Evolutionary conservation across 2,888 invertebrate genomes (phyloP), one percentile per base, ranked within the genome.

Genomic region (Apoderus coryli): DNA sequence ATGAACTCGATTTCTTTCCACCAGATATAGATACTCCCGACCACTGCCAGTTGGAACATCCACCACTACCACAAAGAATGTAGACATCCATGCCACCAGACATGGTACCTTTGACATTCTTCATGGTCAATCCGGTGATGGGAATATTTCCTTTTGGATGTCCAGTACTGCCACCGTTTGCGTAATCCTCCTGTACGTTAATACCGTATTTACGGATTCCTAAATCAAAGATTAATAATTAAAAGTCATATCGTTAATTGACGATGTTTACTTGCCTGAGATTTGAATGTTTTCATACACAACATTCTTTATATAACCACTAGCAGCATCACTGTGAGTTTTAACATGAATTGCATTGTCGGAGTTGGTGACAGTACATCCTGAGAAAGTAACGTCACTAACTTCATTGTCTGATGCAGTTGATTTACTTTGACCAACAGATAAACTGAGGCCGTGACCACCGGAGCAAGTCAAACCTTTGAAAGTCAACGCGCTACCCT

Each of bases 161-260:
- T 14, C 42, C 44, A 19, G 22, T 41, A 9, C 36, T 29, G 5
- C 22, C 14, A 5, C 44, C 41, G 15, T 38, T 34, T 10, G 32
- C 30, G 19, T 44, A 44, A 23, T 44, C 42, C 29, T 44, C 38
- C 28, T 42, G 41, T 22, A 44, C 32, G 29, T 41, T 40, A 11
- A 44, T 37, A 12, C 40, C 44, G 26, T 34, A 44, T 5, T 39
- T 31, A 2, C 27, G 34, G n/a, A 41, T 36, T n/a, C 38, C 41
- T 42, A 4, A 14, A 33, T 36, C 6, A 10, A 7, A 13, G 23
- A 25, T 23, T 3, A 4, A n/a, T n/a, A n/a, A n/a, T n/a, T n/a
- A n/a, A n/a, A n/a, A n/a, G n/a, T n/a, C n/a, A n/a, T n/a, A n/a
- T n/a, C n/a, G n/a, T n/a, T n/a, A n/a, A n/a, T n/a, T n/a, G n/a